Percentiles rank a stretch among this genome's conserved stretches.
Evolutionary conservation across 2,797 vertebrate genomes (phyloP).

Genomic region (Alcedo quadribrachys): DNA sequence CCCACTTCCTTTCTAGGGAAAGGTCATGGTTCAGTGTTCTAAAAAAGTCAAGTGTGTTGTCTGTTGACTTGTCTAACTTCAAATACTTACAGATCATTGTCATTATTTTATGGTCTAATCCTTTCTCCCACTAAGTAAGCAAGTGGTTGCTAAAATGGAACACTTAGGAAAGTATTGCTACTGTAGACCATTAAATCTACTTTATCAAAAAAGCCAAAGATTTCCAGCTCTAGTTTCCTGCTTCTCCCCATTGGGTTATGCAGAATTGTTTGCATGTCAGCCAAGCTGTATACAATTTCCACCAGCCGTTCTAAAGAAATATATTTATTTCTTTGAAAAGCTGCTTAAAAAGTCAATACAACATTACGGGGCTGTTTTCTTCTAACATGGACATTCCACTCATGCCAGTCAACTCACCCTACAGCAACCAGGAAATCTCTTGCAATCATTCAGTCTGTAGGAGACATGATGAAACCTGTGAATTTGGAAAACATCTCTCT

Average conservation of each 20-base stretch:
- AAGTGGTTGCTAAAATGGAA: background rate
- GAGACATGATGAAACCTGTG: accelerated
- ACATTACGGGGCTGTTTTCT: background rate
- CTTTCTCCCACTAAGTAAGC: background rate
- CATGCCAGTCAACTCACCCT: background rate
- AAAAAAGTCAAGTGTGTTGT: background rate
- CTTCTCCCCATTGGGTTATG: background rate
- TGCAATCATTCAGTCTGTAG: background rate
- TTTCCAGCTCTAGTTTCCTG: background rate
- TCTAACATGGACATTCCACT: accelerated
- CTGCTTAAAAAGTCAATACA: background rate
- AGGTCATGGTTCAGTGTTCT: background rate
- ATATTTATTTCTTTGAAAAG: background rate
- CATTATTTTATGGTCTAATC: background rate
- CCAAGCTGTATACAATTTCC: background rate
- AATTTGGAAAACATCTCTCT: background rate
- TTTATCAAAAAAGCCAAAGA: background rate
- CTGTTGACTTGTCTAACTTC: background rate
- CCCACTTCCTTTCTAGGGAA: background rate
- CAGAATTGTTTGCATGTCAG: background rate
- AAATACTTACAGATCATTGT: background rate
- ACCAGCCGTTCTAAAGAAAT: background rate
- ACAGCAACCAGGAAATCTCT: background rate
- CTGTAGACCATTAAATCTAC: background rate
- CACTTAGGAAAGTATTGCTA: background rate